Evolutionary conservation across 2,888 invertebrate species (phyloP).

Genomic region (Masnerella sp.): DNA sequence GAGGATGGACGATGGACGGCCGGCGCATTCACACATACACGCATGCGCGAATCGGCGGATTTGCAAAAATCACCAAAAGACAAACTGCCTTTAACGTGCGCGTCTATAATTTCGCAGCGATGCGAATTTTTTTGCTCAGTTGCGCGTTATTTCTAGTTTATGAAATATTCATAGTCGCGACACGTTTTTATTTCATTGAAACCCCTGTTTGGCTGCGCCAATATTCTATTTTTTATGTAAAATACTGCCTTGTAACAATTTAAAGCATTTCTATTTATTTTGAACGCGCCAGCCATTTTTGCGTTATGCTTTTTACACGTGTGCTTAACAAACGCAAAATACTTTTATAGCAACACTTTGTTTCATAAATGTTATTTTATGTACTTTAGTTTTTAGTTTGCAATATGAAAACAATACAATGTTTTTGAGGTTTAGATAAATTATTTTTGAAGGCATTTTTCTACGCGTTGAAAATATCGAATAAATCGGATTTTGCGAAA

Average conservation of each 20-base stretch:
- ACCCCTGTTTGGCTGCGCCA: not conserved
- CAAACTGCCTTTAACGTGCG: constrained; percentile 43
- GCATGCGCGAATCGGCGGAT: constrained; percentile 26
- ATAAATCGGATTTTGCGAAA: too few relatives aligned
- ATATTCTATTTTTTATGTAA: constrained; percentile 15
- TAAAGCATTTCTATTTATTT: not conserved
- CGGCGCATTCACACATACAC: constrained; percentile 23
- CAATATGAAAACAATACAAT: too few relatives aligned
- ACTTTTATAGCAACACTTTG: too few relatives aligned
- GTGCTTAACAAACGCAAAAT: too few relatives aligned
- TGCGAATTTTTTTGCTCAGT: constrained; percentile 21
- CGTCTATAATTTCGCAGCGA: constrained; percentile 13
- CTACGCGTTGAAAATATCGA: too few relatives aligned
- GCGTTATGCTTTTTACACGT: not conserved
- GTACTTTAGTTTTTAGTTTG: too few relatives aligned
- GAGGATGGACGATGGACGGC: constrained; percentile 34
- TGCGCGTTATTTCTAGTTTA: constrained; percentile 8
- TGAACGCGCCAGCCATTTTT: not conserved
- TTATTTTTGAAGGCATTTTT: too few relatives aligned
- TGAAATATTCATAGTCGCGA: constrained; percentile 18
- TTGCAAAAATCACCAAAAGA: constrained; percentile 51
- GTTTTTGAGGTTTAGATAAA: too few relatives aligned
- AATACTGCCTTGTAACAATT: constrained; percentile 6
- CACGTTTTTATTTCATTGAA: constrained; percentile 4
- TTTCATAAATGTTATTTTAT: too few relatives aligned